Evolutionary conservation across 2,113 vertebrate species (phyloP).

Genomic region (Macaca fascicularis): T2T-MFA8v1.1 NC_088380.1:82548501-82549000

Average conservation of each 20-base stretch:
- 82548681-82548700: background rate
- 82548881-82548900: background rate
- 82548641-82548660: background rate
- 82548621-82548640: background rate
- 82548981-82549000: background rate
- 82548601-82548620: background rate
- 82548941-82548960: background rate
- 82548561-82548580: background rate
- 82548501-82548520: background rate
- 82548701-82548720: background rate
- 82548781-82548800: background rate
- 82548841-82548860: background rate
- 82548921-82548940: background rate
- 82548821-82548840: background rate
- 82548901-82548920: background rate
- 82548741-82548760: background rate
- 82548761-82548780: background rate
- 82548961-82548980: background rate
- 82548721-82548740: background rate
- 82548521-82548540: background rate
- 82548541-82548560: background rate
- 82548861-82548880: background rate
- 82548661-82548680: background rate
- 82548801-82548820: background rate
- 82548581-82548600: background rate